Evolutionary conservation across 2,888 invertebrate species (phyloP).

Genomic region (Osmoderma eremita): DNA sequence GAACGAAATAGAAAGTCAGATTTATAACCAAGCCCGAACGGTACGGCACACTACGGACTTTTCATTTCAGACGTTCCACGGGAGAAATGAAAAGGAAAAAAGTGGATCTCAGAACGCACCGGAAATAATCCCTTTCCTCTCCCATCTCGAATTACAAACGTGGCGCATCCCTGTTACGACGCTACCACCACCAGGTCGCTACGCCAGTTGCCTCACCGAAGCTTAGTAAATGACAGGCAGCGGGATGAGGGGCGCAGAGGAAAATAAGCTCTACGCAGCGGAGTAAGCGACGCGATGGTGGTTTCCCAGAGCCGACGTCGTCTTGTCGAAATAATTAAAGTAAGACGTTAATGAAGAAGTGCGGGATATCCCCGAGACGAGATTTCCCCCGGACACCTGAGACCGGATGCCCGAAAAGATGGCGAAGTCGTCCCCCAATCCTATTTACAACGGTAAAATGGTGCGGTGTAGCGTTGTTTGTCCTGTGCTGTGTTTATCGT

Average conservation of each 20-base stretch:
- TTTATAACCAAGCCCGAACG: too few species aligned
- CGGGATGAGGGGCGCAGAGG: background rate
- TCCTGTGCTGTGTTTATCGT: too few species aligned
- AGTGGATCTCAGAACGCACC: too few species aligned
- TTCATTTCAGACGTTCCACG: too few species aligned
- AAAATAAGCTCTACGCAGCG: conserved; percentile 2
- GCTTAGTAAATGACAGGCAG: conserved; percentile 21
- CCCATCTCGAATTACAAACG: too few species aligned
- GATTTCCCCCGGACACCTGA: conserved; percentile 50
- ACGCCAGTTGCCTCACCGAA: conserved; percentile 3
- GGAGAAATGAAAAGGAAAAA: too few species aligned
- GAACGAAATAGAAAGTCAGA: too few species aligned
- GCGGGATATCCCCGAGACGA: conserved; percentile 42
- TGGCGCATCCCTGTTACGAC: too few species aligned
- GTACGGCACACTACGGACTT: too few species aligned
- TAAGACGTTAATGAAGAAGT: conserved; percentile 37
- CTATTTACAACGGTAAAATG: conserved; percentile 6
- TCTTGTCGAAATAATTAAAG: conserved; percentile 26
- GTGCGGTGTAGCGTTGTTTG: background rate
- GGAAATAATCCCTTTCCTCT: too few species aligned
- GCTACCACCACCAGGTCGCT: background rate
- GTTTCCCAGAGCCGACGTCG: background rate
- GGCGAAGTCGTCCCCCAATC: background rate
- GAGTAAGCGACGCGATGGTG: background rate
- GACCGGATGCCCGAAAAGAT: conserved; percentile 28